phyloP scores from a whole-genome alignment of 2,113 vertebrate genomes.

The Cettia cetti region DNA sequence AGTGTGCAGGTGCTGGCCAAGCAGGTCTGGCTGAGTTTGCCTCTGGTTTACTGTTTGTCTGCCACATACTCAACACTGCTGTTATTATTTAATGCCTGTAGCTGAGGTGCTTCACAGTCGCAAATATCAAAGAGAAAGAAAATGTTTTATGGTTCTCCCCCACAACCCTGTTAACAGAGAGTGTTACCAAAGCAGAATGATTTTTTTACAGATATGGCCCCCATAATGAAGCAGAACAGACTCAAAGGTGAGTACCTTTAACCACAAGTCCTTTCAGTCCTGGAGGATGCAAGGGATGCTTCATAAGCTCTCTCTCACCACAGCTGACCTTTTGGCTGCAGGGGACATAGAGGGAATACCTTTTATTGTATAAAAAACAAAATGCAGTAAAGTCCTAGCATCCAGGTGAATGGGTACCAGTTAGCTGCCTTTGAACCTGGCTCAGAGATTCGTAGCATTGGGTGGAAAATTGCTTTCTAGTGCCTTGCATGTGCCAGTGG shows the following conservation, averaged over 20 bases:
- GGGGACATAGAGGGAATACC: neutral
- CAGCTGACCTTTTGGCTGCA: neutral
- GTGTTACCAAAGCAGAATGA: neutral
- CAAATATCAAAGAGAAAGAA: conserved; percentile 27
- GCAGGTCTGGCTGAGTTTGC: neutral
- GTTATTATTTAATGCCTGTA: neutral
- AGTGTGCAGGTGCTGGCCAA: neutral
- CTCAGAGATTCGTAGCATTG: neutral
- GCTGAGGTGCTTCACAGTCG: neutral
- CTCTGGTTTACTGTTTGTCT: neutral
- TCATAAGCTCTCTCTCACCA: neutral
- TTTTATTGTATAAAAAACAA: neutral
- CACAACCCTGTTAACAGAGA: neutral
- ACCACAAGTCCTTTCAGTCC: neutral
- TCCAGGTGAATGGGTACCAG: neutral
- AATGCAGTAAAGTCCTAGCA: neutral
- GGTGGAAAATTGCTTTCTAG: neutral
- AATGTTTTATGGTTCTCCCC: neutral
- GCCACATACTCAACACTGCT: neutral
- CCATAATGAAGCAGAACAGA: neutral
- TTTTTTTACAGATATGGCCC: neutral
- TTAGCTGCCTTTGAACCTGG: neutral
- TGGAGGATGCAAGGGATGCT: neutral
- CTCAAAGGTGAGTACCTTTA: neutral
- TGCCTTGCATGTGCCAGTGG: neutral